These are phyloP conservation scores for Mamestra configurata DNA, from an alignment of 1,140 invertebrate genomes.

Conservation along the genomic window DNA sequence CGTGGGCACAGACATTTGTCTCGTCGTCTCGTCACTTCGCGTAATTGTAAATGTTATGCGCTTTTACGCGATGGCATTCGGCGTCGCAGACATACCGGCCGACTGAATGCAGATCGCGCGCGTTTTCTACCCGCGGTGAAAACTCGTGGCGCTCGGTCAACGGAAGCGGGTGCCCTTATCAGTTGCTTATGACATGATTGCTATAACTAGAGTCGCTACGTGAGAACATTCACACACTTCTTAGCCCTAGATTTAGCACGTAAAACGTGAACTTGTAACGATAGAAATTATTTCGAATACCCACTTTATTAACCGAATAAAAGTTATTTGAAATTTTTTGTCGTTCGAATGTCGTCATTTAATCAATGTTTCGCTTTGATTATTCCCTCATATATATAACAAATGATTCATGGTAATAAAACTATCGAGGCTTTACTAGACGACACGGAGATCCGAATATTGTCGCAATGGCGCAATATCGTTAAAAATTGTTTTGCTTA, in stretches of 20 bases:
- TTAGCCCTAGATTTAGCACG: neutral
- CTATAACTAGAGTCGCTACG: slow-evolving; percentile 69
- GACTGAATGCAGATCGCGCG: slow-evolving; percentile 58
- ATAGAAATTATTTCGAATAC: neutral
- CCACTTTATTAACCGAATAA: neutral
- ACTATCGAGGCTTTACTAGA: slow-evolving; percentile 13
- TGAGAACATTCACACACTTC: slow-evolving; percentile 67
- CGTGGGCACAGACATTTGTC: slow-evolving; percentile 28
- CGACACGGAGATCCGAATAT: slow-evolving; percentile 19
- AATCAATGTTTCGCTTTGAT: slow-evolving; percentile 1
- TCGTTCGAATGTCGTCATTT: neutral
- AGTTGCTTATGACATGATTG: slow-evolving; percentile 76
- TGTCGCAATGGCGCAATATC: slow-evolving; percentile 51
- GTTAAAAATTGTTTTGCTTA: slow-evolving; percentile 56
- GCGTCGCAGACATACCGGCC: slow-evolving; percentile 36
- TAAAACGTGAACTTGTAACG: slow-evolving; percentile 5
- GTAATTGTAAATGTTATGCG: slow-evolving; percentile 57
- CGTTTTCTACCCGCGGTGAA: slow-evolving; percentile 73
- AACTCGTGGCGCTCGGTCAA: slow-evolving; percentile 59
- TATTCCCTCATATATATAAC: neutral
- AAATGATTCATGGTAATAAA: slow-evolving; percentile 42
- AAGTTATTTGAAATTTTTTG: slow-evolving; percentile 8
- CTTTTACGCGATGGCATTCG: slow-evolving; percentile 60
- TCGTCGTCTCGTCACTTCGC: slow-evolving; percentile 19
- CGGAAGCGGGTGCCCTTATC: slow-evolving; percentile 81